Evolutionary conservation across 2,113 vertebrate genomes (phyloP).

Genomic region (Lampris megalopsis): DNA sequence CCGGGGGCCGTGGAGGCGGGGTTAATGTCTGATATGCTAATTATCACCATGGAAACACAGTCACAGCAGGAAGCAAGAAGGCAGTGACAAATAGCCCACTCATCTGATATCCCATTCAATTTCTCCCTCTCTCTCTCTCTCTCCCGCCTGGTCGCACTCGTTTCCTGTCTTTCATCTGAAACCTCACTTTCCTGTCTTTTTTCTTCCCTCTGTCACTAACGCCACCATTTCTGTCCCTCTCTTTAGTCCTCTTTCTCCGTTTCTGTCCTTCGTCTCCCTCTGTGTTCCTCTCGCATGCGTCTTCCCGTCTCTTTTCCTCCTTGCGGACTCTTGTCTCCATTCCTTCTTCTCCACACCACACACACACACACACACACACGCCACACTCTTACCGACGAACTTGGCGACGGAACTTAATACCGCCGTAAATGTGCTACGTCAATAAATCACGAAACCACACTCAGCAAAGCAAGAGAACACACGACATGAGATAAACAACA

Average conservation of each 20-base stretch:
- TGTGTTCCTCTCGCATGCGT: background rate
- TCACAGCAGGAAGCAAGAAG: slow-evolving; percentile 73
- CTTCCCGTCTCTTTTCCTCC: background rate
- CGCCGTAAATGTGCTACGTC: too few relatives aligned
- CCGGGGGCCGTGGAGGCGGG: slow-evolving; percentile 45
- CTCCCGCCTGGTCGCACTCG: slow-evolving; percentile 3
- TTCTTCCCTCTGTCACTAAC: slow-evolving; percentile 56
- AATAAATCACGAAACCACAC: too few relatives aligned
- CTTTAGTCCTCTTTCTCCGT: slow-evolving; percentile 12
- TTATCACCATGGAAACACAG: slow-evolving; percentile 74
- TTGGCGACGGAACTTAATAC: too few relatives aligned
- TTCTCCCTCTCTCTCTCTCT: slow-evolving; percentile 24
- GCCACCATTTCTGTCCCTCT: background rate
- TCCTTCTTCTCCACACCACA: too few relatives aligned
- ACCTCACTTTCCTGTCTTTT: slow-evolving; percentile 14
- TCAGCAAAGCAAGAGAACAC: background rate
- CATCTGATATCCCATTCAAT: slow-evolving; percentile 71
- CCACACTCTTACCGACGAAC: too few relatives aligned
- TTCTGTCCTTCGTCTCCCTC: background rate
- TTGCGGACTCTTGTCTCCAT: too few relatives aligned
- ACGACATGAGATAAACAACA: slow-evolving; percentile 14
- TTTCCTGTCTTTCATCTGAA: slow-evolving; percentile 33
- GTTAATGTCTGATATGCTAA: slow-evolving; percentile 75
- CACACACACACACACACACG: too few relatives aligned
- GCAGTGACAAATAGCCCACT: slow-evolving; percentile 74